Conservation (phyloP, 2,888 invertebrate species). For the Panorpa germanica region DNA sequence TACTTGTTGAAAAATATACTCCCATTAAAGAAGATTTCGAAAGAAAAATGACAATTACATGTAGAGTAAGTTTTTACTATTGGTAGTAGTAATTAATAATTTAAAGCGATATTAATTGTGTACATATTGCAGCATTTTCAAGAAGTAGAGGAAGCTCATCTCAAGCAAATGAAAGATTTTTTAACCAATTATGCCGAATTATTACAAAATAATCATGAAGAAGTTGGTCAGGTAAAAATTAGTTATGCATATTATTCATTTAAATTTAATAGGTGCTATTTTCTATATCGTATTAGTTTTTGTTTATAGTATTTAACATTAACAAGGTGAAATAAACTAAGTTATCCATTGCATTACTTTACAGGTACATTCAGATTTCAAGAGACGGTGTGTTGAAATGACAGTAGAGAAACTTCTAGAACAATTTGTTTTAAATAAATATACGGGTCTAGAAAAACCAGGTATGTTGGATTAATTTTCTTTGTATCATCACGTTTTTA, state of each 20-base stretch:
- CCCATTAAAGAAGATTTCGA: slow-evolving; percentile 86
- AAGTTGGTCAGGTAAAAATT: slow-evolving; percentile 54
- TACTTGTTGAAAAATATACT: slow-evolving; percentile 82
- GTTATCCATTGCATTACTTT: slow-evolving; percentile 10
- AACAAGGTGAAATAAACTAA: no score
- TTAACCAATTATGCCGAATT: slow-evolving; percentile 74
- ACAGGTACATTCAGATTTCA: slow-evolving; percentile 81
- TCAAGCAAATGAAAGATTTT: slow-evolving; percentile 91
- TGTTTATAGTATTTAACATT: no score
- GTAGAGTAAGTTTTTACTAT: slow-evolving; percentile 37
- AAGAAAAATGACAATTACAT: slow-evolving; percentile 83
- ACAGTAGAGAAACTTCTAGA: slow-evolving; percentile 84
- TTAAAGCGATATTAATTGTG: neutral
- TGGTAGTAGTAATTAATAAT: slow-evolving; percentile 20
- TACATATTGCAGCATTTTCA: slow-evolving; percentile 54
- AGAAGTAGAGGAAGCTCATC: slow-evolving; percentile 81
- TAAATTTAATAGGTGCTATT: no score
- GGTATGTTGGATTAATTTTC: slow-evolving; percentile 43
- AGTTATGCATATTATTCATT: slow-evolving; percentile 1
- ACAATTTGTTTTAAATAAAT: slow-evolving; percentile 81
- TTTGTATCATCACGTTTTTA: no score
- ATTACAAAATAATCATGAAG: slow-evolving; percentile 74
- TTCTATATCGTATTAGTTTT: no score
- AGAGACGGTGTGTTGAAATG: slow-evolving; percentile 76
- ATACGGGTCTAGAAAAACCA: slow-evolving; percentile 85